phyloP scores from a whole-genome alignment of 2,797 vertebrate species.

The Manis crassicaudata region DNA sequence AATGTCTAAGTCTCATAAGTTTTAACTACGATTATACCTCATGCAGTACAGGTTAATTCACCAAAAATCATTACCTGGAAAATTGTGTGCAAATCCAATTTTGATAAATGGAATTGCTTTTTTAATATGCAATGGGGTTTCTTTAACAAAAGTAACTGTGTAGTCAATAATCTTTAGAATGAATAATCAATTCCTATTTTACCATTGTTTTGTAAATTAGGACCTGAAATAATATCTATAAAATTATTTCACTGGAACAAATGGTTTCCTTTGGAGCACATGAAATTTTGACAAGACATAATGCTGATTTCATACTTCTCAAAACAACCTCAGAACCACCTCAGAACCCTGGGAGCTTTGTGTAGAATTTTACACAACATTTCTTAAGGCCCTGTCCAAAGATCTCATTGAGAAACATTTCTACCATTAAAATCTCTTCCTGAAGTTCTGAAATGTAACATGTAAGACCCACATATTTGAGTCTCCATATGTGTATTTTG shows the following conservation, averaged over 20 bases:
- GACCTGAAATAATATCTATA: slow-evolving; percentile 13
- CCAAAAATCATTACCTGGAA: slow-evolving; percentile 58
- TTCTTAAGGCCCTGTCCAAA: not conserved
- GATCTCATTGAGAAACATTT: not conserved
- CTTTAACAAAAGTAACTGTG: slow-evolving; percentile 60
- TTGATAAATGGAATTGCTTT: slow-evolving; percentile 63
- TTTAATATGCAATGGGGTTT: slow-evolving; percentile 26
- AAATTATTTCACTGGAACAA: slow-evolving; percentile 50
- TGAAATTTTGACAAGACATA: slow-evolving; percentile 52
- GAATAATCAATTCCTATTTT: slow-evolving; percentile 65
- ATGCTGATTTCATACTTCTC: slow-evolving; percentile 34
- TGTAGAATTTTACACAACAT: not conserved
- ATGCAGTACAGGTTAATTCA: slow-evolving; percentile 47
- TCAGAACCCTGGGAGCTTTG: not conserved
- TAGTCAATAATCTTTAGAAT: slow-evolving; percentile 67
- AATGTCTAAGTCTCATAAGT: slow-evolving; percentile 29
- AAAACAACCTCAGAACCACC: not conserved
- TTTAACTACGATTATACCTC: slow-evolving; percentile 54
- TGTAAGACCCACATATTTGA: not conserved
- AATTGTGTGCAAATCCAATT: slow-evolving; percentile 57
- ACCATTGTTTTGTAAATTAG: slow-evolving; percentile 34
- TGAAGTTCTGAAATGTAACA: not conserved
- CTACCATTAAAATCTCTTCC: not conserved
- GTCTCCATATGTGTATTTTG: not conserved
- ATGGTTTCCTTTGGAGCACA: slow-evolving; percentile 30